phyloP scores from a whole-genome alignment of 2,113 vertebrate species.

The Urocolius indicus region DNA sequence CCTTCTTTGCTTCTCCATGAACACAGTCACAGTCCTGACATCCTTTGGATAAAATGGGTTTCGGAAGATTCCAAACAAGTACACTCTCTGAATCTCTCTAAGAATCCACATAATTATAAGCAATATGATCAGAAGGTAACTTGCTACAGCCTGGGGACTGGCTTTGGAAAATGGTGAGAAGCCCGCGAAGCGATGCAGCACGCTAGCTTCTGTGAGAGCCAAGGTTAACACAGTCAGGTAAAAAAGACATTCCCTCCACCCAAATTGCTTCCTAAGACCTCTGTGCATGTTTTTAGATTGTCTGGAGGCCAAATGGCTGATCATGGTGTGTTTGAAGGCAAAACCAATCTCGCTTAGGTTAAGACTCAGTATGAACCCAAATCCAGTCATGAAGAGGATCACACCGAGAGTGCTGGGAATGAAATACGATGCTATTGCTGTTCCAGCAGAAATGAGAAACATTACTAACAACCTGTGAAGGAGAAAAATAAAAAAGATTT shows the following conservation, averaged over 20 bases:
- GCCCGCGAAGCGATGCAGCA: slow-evolving; percentile 85
- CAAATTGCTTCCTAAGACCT: slow-evolving; percentile 76
- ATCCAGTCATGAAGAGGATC: slow-evolving; percentile 91
- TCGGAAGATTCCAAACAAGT: slow-evolving; percentile 88
- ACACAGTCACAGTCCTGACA: slow-evolving; percentile 82
- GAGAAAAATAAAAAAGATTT: slow-evolving; percentile 64
- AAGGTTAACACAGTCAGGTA: slow-evolving; percentile 79
- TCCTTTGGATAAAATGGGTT: slow-evolving; percentile 95
- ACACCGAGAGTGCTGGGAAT: slow-evolving; percentile 89
- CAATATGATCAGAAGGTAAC: slow-evolving; percentile 87
- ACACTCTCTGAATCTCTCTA: slow-evolving; percentile 91
- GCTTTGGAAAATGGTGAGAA: slow-evolving; percentile 70
- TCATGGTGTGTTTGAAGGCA: slow-evolving; percentile 74
- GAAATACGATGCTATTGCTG: slow-evolving; percentile 88
- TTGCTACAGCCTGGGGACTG: slow-evolving; percentile 81
- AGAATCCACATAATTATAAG: slow-evolving; percentile 84
- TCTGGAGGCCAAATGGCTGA: slow-evolving; percentile 56
- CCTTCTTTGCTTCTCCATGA: slow-evolving; percentile 85
- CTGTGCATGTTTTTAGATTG: slow-evolving; percentile 58
- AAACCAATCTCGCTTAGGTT: slow-evolving; percentile 85
- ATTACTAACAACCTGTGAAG: slow-evolving; percentile 89
- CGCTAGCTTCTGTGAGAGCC: slow-evolving; percentile 84
- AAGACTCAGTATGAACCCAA: slow-evolving; percentile 94
- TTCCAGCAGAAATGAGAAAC: slow-evolving; percentile 86
- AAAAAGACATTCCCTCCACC: slow-evolving; percentile 83